Evolutionary conservation across 2,888 invertebrate species (phyloP).

Genomic region (Eristalinus sepulchralis): DNA sequence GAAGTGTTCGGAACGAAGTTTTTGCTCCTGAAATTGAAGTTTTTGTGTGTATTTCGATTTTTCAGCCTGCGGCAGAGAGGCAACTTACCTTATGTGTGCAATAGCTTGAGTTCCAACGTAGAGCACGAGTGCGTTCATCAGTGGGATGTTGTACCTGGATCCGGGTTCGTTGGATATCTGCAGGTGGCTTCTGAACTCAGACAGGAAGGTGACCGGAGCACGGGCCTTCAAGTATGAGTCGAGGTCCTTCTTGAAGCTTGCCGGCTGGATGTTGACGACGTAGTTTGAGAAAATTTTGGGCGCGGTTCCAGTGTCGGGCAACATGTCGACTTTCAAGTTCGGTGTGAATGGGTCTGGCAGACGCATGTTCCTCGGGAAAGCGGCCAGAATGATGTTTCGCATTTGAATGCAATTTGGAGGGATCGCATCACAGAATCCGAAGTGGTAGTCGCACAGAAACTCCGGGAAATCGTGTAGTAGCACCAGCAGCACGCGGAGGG

Average conservation of each 20-base stretch:
- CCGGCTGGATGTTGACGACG: constrained; percentile 91
- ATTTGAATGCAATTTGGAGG: constrained; percentile 99
- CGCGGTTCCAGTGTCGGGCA: constrained; percentile 92
- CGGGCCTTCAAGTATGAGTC: constrained; percentile 97
- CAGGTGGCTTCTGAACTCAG: constrained; percentile 94
- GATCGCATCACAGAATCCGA: constrained; percentile 99
- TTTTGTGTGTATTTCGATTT: neutral
- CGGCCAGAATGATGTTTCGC: constrained; percentile 98
- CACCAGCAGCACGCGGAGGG: constrained; percentile 95
- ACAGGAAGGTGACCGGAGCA: constrained; percentile 96
- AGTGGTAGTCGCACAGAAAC: constrained; percentile 99
- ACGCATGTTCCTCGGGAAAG: constrained; percentile 98
- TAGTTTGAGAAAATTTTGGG: constrained; percentile 96
- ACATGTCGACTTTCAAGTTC: constrained; percentile 94
- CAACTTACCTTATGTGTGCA: constrained; percentile 85
- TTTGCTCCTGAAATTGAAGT: constrained; percentile 85
- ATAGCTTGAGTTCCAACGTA: constrained; percentile 99
- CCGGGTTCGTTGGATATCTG: constrained; percentile 95
- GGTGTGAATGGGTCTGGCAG: constrained; percentile 99
- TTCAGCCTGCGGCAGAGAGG: too few relatives aligned
- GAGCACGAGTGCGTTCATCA: constrained; percentile 98
- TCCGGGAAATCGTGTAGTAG: constrained; percentile 99
- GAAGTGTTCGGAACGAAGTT: constrained; percentile 96
- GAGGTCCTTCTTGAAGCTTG: constrained; percentile 95
- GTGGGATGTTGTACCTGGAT: constrained; percentile 95